Conservation (phyloP, 2,797 vertebrate species). For the Delichon dasypus region DNA sequence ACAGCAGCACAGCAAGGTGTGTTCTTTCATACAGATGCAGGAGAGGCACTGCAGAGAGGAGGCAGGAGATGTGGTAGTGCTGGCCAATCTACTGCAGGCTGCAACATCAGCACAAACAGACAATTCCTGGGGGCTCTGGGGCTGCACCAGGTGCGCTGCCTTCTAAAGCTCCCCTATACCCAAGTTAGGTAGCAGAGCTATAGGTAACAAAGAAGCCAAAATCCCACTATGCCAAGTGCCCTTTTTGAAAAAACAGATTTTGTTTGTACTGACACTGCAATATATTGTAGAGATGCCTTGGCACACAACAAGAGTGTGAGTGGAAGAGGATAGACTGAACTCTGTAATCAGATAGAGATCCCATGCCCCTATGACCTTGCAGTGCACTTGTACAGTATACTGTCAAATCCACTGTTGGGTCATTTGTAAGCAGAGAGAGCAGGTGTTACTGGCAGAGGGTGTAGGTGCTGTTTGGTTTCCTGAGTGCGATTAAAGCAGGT, state of each 20-base stretch:
- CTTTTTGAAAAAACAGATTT: background rate
- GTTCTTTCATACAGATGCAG: fast-evolving
- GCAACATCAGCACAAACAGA: background rate
- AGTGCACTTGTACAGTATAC: background rate
- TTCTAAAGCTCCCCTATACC: background rate
- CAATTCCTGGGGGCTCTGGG: background rate
- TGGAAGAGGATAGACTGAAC: background rate
- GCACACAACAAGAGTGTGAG: fast-evolving
- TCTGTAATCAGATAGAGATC: background rate
- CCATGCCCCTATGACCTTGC: background rate
- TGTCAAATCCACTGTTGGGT: fast-evolving
- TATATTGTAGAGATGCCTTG: background rate
- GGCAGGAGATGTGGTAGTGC: background rate
- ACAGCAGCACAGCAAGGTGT: background rate
- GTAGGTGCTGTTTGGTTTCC: background rate
- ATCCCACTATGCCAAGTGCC: no score
- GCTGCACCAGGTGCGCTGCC: background rate
- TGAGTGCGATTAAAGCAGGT: constrained; percentile 24
- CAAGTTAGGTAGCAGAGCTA: background rate
- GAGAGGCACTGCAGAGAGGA: background rate
- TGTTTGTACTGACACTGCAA: background rate
- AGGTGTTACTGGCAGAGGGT: constrained; percentile 8
- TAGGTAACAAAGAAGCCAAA: background rate
- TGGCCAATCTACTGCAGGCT: background rate
- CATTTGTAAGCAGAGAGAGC: background rate